Conservation (phyloP, 2,113 vertebrate genomes). For the Limnothrissa miodon region DNA sequence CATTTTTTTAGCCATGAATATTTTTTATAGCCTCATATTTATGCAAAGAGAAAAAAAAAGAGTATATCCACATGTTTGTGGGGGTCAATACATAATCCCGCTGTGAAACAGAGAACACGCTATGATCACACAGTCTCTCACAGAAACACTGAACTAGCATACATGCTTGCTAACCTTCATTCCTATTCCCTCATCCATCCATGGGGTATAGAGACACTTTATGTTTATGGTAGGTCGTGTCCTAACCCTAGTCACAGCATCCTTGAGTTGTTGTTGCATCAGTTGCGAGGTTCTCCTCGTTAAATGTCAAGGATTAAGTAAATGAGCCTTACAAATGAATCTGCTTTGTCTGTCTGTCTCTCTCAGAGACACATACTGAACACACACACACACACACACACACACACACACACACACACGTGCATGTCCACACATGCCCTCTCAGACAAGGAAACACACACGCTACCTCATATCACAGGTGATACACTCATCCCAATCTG, state of each 20-base stretch:
- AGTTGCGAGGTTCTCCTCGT: background rate
- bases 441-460: background rate
- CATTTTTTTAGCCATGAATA: no score
- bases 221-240: no score
- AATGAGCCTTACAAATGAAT: background rate
- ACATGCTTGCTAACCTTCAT: no score
- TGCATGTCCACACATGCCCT: background rate
- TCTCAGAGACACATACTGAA: background rate
- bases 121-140: no score
- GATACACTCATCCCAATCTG: background rate
- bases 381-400: background rate
- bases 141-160: no score
- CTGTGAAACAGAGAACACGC: no score
- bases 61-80: no score
- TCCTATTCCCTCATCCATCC: no score
- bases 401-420: background rate
- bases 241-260: background rate
- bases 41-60: no score
- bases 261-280: background rate
- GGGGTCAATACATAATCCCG: no score
- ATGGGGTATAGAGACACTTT: no score
- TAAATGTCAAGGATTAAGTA: background rate
- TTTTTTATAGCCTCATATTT: no score
- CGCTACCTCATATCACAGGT: background rate
- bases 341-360: background rate